These are phyloP conservation scores for Oriolus oriolus DNA, from an alignment of 2,113 vertebrate genomes.

Conservation along the genomic window DNA sequence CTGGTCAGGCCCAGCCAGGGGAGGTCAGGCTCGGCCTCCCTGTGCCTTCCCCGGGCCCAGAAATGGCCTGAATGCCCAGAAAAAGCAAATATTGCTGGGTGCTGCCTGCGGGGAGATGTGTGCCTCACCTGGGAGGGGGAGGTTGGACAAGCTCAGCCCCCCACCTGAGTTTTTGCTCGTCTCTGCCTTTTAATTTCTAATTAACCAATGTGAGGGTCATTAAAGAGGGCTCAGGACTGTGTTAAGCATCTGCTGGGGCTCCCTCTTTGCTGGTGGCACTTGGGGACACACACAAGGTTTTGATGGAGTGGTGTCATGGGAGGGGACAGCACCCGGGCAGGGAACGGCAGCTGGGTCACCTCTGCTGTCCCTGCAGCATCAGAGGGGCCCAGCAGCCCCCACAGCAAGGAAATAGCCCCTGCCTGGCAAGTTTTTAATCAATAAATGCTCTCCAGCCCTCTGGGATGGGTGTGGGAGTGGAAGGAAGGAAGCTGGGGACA, in stretches of 20 bases:
- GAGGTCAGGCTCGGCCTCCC: background rate
- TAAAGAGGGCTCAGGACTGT: accelerated
- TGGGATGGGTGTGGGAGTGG: background rate
- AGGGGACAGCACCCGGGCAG: background rate
- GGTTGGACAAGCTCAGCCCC: background rate
- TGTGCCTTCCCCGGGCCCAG: background rate
- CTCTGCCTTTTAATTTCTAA: background rate
- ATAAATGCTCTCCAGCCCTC: background rate
- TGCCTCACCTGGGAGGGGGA: too few species aligned
- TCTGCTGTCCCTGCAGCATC: background rate
- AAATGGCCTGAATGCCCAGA: background rate
- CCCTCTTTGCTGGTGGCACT: background rate
- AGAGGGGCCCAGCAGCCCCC: background rate
- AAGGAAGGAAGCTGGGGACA: background rate
- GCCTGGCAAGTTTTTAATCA: accelerated
- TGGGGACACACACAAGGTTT: accelerated
- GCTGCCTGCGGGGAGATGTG: accelerated
- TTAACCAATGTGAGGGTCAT: accelerated
- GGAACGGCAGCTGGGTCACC: background rate
- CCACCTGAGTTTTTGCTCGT: accelerated
- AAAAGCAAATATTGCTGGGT: background rate
- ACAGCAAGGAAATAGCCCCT: accelerated
- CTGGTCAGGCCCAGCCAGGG: accelerated
- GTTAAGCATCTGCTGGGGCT: background rate
- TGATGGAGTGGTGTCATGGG: accelerated